phyloP scores from a whole-genome alignment of 1,140 invertebrate genomes.

The Teleogryllus occipitalis region DNA sequence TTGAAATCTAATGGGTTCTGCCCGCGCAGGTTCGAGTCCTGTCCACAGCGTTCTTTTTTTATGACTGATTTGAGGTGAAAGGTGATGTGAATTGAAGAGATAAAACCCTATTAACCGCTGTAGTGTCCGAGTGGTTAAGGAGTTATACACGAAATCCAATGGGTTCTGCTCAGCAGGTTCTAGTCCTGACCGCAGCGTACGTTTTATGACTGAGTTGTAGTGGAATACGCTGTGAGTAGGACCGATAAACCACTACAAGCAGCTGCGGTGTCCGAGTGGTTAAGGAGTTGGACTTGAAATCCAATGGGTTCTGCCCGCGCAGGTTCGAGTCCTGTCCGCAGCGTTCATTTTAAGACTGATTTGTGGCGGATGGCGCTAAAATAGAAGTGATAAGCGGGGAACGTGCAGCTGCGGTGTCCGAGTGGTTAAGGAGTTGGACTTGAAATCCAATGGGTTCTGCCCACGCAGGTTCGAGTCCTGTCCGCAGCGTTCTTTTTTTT shows the following conservation, averaged over 20 bases:
- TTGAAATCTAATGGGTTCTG: not conserved
- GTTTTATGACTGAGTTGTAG: too few relatives aligned
- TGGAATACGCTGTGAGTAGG: too few relatives aligned
- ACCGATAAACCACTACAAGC: too few relatives aligned
- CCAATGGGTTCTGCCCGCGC: conserved; percentile 54
- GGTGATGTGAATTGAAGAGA: too few relatives aligned
- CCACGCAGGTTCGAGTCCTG: conserved; percentile 77
- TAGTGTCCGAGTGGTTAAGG: too few relatives aligned
- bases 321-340: conserved; percentile 57
- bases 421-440: conserved; percentile 62
- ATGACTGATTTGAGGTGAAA: too few relatives aligned
- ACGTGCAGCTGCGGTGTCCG: not conserved
- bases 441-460: conserved; percentile 74
- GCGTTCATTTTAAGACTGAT: conserved; percentile 30
- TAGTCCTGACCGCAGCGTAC: too few relatives aligned
- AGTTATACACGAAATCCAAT: too few relatives aligned
- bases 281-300: conserved; percentile 55
- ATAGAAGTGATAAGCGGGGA: too few relatives aligned
- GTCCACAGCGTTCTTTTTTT: conserved; percentile 30
- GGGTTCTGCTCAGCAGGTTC: too few relatives aligned
- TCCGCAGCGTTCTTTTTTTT: conserved; percentile 48
- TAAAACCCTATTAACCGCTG: too few relatives aligned
- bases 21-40: conserved; percentile 2
- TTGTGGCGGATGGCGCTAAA: too few relatives aligned
- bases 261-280: conserved; percentile 50